Conservation (phyloP, 2,797 vertebrate genomes). For the Rhinogobio ventralis region DNA sequence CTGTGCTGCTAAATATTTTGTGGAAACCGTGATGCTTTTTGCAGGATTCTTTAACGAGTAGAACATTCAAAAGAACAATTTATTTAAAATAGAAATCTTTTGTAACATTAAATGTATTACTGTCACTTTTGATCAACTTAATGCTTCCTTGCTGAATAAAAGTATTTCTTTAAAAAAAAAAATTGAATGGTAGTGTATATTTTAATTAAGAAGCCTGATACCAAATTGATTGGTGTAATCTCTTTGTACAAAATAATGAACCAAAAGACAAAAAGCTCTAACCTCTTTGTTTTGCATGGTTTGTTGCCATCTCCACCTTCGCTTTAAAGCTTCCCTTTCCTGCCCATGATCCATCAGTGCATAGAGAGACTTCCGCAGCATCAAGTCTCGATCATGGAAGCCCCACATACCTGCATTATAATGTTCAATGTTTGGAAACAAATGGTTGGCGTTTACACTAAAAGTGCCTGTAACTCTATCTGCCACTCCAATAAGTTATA, state of each 20-base stretch:
- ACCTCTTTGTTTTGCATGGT: conserved; percentile 99
- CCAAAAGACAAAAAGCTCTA: conserved; percentile 31
- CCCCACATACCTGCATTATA: conserved; percentile 92
- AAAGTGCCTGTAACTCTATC: neutral
- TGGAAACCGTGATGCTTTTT: too few species aligned
- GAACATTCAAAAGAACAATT: too few species aligned
- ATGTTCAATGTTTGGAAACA: neutral
- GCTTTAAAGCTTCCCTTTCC: conserved; percentile 88
- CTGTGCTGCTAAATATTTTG: too few species aligned
- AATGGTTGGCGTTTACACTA: neutral
- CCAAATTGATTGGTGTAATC: neutral
- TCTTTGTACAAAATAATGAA: neutral
- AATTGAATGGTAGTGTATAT: neutral
- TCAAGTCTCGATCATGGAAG: conserved; percentile 93
- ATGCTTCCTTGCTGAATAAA: neutral
- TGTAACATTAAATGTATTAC: too few species aligned
- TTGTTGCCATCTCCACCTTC: conserved; percentile 96
- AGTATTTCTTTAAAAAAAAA: neutral
- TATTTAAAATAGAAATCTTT: too few species aligned
- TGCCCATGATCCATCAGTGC: conserved; percentile 90
- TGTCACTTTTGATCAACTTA: too few species aligned
- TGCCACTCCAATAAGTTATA: neutral
- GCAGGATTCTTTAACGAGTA: too few species aligned
- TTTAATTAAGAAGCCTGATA: neutral
- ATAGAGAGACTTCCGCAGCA: conserved; percentile 92